These are phyloP conservation scores for Hiodon tergisus DNA, from an alignment of 2,113 vertebrate species.

Conservation along the genomic window DNA sequence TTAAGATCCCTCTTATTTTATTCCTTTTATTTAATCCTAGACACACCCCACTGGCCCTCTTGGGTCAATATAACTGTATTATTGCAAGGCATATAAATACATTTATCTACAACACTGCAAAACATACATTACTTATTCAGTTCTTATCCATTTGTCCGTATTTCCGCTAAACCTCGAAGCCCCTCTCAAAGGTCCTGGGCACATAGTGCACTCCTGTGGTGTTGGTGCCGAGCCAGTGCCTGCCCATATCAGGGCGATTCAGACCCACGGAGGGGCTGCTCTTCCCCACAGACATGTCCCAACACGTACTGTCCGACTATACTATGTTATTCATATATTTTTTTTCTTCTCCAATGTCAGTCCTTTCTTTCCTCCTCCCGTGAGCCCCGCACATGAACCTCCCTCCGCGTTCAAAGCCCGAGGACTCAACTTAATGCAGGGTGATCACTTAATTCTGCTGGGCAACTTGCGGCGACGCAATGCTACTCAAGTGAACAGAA, in stretches of 20 bases:
- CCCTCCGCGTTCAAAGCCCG: background rate
- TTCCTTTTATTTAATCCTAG: slow-evolving; percentile 65
- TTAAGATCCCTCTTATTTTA: slow-evolving; percentile 66
- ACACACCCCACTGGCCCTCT: slow-evolving; percentile 72
- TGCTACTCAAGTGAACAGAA: background rate
- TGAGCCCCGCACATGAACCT: background rate
- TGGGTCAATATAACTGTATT: slow-evolving; percentile 72
- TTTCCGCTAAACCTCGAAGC: slow-evolving; percentile 82
- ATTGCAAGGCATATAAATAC: slow-evolving; percentile 94
- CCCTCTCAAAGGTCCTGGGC: background rate
- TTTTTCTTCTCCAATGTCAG: background rate
- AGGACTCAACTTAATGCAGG: background rate
- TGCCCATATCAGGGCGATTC: background rate
- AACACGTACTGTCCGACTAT: no score
- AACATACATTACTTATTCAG: slow-evolving; percentile 80
- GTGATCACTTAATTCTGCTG: background rate
- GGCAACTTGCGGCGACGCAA: background rate
- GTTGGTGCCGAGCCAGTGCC: background rate
- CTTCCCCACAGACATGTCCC: no score
- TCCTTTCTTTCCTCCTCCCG: background rate
- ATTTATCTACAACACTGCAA: slow-evolving; percentile 92
- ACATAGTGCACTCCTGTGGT: background rate
- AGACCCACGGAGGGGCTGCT: background rate
- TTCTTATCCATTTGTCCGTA: slow-evolving; percentile 67
- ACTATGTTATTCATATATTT: no score